phyloP scores from a whole-genome alignment of 2,113 vertebrate genomes.

The Bagarius yarrelli region DNA sequence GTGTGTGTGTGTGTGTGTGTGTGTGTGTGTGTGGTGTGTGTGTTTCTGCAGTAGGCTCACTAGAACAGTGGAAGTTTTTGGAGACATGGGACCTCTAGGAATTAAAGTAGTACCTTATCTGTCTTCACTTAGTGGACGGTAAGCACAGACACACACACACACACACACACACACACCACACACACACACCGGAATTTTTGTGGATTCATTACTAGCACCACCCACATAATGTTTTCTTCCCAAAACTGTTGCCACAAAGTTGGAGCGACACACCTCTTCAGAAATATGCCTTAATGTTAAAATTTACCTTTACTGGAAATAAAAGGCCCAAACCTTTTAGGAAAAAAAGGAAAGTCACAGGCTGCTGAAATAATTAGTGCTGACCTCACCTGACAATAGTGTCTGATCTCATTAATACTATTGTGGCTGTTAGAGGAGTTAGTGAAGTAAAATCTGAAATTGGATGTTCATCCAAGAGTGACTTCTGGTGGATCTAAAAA shows the following conservation, averaged over 20 bases:
- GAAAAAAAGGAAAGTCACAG: too few relatives aligned
- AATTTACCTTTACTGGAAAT: too few relatives aligned
- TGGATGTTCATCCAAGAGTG: background rate
- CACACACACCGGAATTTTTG: too few relatives aligned
- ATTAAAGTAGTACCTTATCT: conserved; percentile 92
- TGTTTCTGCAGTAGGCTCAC: conserved; percentile 74
- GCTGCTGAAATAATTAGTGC: background rate
- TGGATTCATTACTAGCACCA: too few relatives aligned
- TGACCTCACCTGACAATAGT: background rate
- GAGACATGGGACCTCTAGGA: conserved; percentile 84
- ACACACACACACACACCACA: conserved; percentile 18
- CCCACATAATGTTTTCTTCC: too few relatives aligned
- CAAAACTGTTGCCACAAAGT: too few relatives aligned
- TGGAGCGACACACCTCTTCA: too few relatives aligned
- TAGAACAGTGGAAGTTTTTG: conserved; percentile 81
- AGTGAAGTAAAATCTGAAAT: background rate
- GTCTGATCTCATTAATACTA: too few relatives aligned
- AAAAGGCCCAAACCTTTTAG: too few relatives aligned
- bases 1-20: conserved; percentile 26
- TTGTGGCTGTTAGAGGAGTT: background rate
- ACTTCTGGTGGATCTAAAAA: background rate
- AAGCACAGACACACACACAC: conserved; percentile 48
- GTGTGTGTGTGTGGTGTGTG: conserved; percentile 13
- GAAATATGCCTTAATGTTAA: too few relatives aligned
- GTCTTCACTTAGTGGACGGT: conserved; percentile 94